These are phyloP conservation scores for Barnardius zonarius DNA, from an alignment of 2,113 vertebrate genomes.

Conservation along the genomic window DNA sequence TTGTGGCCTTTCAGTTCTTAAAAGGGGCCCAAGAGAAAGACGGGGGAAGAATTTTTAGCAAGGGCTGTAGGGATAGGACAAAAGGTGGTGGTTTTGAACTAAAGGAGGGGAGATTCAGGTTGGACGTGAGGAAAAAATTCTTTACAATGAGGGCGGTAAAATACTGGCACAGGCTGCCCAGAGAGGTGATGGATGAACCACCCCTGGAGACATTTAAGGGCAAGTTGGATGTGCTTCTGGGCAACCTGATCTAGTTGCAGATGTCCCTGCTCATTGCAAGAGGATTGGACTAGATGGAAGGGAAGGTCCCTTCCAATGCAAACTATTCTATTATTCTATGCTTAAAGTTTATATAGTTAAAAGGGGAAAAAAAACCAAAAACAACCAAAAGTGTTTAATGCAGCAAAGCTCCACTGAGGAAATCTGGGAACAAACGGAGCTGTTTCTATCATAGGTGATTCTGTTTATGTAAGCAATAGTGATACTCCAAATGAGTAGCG, in stretches of 20 bases:
- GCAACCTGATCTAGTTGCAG: neutral
- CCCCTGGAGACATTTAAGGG: neutral
- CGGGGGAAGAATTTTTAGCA: neutral
- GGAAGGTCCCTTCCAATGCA: neutral
- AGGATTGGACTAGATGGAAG: neutral
- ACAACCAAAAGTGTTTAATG: neutral
- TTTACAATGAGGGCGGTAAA: neutral
- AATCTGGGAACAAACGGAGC: neutral
- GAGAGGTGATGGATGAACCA: neutral
- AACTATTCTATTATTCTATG: neutral
- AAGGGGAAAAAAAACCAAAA: neutral
- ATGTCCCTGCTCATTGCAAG: neutral
- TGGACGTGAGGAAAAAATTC: neutral
- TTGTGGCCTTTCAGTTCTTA: neutral
- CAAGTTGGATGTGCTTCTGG: neutral
- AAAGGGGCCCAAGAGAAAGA: neutral
- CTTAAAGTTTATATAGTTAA: neutral
- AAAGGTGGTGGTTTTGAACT: neutral
- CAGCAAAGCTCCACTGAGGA: neutral
- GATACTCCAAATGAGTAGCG: neutral
- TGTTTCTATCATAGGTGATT: neutral
- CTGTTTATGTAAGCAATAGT: rapidly evolving
- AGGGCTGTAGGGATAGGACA: neutral
- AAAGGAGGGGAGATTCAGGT: neutral
- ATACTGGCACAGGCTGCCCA: neutral